Percentiles rank a stretch among this genome's conserved stretches.
Conservation (phyloP, 2,113 vertebrate species). For the Gila orcuttii region DNA sequence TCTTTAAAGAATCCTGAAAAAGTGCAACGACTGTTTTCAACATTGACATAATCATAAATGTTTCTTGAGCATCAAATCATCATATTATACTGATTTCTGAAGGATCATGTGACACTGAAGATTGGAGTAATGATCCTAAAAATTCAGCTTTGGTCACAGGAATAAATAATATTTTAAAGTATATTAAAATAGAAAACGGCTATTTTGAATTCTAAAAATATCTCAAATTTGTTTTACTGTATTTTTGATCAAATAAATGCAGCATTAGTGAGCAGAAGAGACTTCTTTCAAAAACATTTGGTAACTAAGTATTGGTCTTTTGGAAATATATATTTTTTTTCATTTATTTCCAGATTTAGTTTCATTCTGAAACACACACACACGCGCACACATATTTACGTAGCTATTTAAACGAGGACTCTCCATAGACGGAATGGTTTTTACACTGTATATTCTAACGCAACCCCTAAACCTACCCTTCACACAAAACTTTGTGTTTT, state of each 20-base stretch:
- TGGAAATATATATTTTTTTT: not conserved
- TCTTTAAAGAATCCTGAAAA: not conserved
- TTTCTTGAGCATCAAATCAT: not conserved
- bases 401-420: too few species aligned
- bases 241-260: not conserved
- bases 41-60: not conserved
- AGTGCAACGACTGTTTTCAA: not conserved
- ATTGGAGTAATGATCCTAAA: not conserved
- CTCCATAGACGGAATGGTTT: too few species aligned
- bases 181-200: too few species aligned
- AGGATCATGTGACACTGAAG: not conserved
- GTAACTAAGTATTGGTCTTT: not conserved
- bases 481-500: too few species aligned
- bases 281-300: not conserved
- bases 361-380: not conserved
- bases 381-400: too few species aligned
- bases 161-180: not conserved
- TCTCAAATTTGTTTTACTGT: not conserved
- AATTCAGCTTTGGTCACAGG: not conserved
- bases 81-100: not conserved
- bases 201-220: not conserved
- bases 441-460: too few species aligned
- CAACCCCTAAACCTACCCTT: too few species aligned
- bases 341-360: not conserved
- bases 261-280: not conserved